These are phyloP conservation scores for Chelon auratus DNA, from an alignment of 2,797 vertebrate species.

Conservation along the genomic window DNA sequence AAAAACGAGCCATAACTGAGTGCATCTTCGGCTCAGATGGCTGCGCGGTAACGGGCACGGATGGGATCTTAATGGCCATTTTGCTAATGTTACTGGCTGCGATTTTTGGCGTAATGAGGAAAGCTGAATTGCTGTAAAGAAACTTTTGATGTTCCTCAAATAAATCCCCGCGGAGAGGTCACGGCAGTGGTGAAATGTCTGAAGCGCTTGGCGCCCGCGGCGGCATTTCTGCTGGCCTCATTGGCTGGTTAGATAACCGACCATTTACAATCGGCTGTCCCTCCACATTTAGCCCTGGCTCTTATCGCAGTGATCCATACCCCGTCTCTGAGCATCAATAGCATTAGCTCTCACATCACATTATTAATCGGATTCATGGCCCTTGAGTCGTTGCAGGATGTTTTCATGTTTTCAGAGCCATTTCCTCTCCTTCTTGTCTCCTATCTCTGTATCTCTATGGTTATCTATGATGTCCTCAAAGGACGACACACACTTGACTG, in stretches of 20 bases:
- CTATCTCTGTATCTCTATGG: slow-evolving; percentile 32
- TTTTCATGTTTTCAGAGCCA: slow-evolving; percentile 39
- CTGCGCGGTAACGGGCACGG: slow-evolving; percentile 31
- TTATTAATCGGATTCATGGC: slow-evolving; percentile 76
- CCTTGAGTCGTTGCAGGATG: slow-evolving; percentile 52
- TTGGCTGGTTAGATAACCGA: slow-evolving; percentile 61
- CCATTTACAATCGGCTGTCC: slow-evolving; percentile 58
- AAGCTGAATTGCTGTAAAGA: slow-evolving; percentile 37
- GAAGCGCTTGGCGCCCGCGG: too few relatives aligned
- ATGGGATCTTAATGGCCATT: slow-evolving; percentile 23
- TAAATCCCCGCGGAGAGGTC: slow-evolving; percentile 22
- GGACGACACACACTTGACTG: background rate
- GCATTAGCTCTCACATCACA: slow-evolving; percentile 68
- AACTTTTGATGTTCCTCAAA: slow-evolving; percentile 36
- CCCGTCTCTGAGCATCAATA: slow-evolving; percentile 56
- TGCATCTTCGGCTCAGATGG: slow-evolving; percentile 35
- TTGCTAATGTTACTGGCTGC: slow-evolving; percentile 12
- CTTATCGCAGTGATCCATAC: slow-evolving; percentile 72
- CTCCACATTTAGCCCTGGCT: slow-evolving; percentile 59
- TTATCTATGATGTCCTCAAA: slow-evolving; percentile 6
- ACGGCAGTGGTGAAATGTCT: slow-evolving; percentile 20
- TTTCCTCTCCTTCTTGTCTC: slow-evolving; percentile 28
- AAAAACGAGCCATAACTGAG: slow-evolving; percentile 39
- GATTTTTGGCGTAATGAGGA: slow-evolving; percentile 34
- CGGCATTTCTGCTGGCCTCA: slow-evolving; percentile 12